Base-by-base conservation (phyloP, 2,888 invertebrate genomes). In the Latrodectus elegans region DNA sequence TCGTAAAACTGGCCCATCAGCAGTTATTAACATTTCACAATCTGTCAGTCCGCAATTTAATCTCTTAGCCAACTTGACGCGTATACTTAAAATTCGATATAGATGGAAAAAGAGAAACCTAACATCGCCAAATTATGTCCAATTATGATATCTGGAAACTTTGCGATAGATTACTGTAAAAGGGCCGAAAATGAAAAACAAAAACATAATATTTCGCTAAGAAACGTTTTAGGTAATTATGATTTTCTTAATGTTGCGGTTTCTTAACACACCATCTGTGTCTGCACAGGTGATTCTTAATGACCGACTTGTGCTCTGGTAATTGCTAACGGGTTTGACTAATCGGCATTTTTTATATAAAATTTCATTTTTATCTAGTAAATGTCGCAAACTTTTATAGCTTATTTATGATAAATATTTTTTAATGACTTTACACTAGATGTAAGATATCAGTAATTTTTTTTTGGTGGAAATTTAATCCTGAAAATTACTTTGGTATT, bases 1-100 rank as follows among this genome's bases (percentile, higher is more conserved):
- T 70, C 78, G 38, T 78, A 78, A 70, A 53, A 49, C 52, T 53
- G 52, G 22, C 38, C 53, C 77, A 78, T 78, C 78, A 70, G 26
- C 70, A 67, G 70, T 70, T 78, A 78, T 78, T 78, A 78, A 78
- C 78, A 78, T 78, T 78, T 78, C 78, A 68, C 70, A 78, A 78
- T 78, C 55, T 78, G 68, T 70, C 70, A 78, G 78, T 55, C 68
- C 78, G 53, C 70, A 55, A 67, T 70, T 70, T 78, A 70, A 78
- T 78, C 78, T 68, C 38, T 55, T 26, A 4, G 22, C 38, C 55
- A 38, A 52, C 49, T 38, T 70, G 68, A 70, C 70, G 78, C 55
- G 52, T 70, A 70, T 70, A 70, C 78, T 78, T 78, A 55, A 78
- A 78, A 78, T 78, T 78, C 78, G 26, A 22, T 78, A 55, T 60